Evolutionary conservation across 2,113 vertebrate species (phyloP).

Genomic region (Microcebus tavaratra): DNA sequence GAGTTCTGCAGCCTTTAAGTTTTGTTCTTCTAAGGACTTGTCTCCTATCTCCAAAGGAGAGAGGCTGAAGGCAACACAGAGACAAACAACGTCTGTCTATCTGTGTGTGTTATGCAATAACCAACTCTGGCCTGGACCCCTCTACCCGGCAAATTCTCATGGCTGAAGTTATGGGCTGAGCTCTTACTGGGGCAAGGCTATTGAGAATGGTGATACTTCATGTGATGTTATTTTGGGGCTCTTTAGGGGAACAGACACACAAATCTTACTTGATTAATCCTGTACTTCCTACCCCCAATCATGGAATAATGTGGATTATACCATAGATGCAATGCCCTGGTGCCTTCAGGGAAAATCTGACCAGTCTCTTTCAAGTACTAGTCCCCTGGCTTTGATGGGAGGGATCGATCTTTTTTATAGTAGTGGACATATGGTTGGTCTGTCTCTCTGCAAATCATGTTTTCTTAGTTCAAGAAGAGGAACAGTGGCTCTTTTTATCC

Average conservation of each 20-base stretch:
- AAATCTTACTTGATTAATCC: not conserved
- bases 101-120: not conserved
- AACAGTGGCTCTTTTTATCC: constrained; percentile 86
- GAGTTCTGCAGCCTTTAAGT: not conserved
- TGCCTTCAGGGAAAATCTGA: not conserved
- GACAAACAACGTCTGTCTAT: not conserved
- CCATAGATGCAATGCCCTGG: not conserved
- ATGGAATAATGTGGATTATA: not conserved
- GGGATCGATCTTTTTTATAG: not conserved
- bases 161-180: not conserved
- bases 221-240: not conserved
- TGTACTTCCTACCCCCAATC: not conserved
- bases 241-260: not conserved
- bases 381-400: not conserved
- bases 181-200: not conserved
- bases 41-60: not conserved
- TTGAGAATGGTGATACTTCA: not conserved
- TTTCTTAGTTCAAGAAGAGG: constrained; percentile 78
- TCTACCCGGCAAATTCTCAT: not conserved
- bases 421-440: not conserved
- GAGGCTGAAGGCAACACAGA: not conserved
- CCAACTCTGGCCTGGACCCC: not conserved
- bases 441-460: not conserved
- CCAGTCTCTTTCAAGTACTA: not conserved
- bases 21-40: not conserved